Evolutionary conservation across 2,888 invertebrate genomes (phyloP).

Genomic region (Philonicus albiceps): DNA sequence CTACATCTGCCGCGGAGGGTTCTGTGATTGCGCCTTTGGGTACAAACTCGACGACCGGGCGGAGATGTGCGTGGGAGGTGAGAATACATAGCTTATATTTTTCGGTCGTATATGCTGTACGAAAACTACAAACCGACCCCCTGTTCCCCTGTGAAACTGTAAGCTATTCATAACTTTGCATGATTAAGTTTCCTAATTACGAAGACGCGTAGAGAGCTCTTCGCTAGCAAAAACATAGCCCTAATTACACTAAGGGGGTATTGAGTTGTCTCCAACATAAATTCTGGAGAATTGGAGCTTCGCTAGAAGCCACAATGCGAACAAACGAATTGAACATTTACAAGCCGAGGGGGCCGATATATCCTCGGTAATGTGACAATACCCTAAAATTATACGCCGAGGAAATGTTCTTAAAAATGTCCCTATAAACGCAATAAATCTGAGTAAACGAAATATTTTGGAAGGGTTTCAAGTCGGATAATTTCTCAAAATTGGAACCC

Average conservation of each 20-base stretch:
- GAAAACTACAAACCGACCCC: neutral
- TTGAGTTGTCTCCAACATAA: neutral
- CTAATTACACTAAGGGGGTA: neutral
- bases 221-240: neutral
- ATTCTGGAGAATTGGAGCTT: neutral
- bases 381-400: neutral
- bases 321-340: neutral
- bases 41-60: conserved; percentile 47
- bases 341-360: neutral
- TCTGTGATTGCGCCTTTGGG: conserved; percentile 50
- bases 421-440: conserved; percentile 12
- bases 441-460: neutral
- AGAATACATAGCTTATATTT: neutral
- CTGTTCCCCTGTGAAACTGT: neutral
- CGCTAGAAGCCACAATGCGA: neutral
- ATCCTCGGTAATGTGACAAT: neutral
- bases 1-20: conserved; percentile 47
- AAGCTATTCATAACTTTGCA: neutral
- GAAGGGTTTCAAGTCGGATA: conserved; percentile 15
- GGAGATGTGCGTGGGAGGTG: conserved; percentile 51
- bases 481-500: conserved; percentile 5
- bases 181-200: neutral
- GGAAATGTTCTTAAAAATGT: neutral
- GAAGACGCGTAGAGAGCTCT: neutral
- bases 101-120: neutral